These are phyloP conservation scores for Acrocyrtus sp. DNA, from an alignment of 2,888 invertebrate genomes.

Conservation along the genomic window DNA sequence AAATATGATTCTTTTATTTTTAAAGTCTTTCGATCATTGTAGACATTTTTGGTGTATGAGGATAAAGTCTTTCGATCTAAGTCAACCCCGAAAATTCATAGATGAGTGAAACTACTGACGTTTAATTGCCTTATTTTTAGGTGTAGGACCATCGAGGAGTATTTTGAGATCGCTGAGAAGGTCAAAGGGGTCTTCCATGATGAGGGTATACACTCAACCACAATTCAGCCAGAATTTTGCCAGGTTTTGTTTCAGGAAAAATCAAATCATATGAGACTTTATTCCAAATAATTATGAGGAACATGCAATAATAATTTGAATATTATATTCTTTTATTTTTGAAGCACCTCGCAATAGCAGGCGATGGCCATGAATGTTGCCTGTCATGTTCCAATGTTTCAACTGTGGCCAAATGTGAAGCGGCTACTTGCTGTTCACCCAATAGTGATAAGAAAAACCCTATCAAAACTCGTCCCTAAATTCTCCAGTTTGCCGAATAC, in stretches of 20 bases:
- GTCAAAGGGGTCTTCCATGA: constrained; percentile 21
- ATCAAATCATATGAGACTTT: not conserved
- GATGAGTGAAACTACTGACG: too few species aligned
- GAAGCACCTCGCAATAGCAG: not conserved
- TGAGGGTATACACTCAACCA: constrained; percentile 33
- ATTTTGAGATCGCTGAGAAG: constrained; percentile 18
- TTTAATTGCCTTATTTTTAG: constrained; percentile 1
- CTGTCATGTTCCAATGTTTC: constrained; percentile 18
- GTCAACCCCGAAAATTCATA: too few species aligned
- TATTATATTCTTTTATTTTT: not conserved
- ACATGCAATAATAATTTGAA: not conserved
- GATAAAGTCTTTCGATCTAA: too few species aligned
- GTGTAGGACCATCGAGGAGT: constrained; percentile 9
- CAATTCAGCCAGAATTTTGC: constrained; percentile 28
- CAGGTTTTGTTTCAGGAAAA: constrained; percentile 1
- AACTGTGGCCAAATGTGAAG: not conserved
- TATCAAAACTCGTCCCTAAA: too few species aligned
- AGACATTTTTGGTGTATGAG: too few species aligned
- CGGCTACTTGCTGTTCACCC: constrained; percentile 21
- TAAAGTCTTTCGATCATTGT: not conserved
- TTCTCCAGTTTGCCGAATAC: too few species aligned
- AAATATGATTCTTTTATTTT: too few species aligned
- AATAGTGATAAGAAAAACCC: too few species aligned
- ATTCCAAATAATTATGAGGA: not conserved
- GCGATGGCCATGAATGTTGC: not conserved